phyloP scores from a whole-genome alignment of 1,140 invertebrate genomes.

The Anastrepha obliqua region DNA sequence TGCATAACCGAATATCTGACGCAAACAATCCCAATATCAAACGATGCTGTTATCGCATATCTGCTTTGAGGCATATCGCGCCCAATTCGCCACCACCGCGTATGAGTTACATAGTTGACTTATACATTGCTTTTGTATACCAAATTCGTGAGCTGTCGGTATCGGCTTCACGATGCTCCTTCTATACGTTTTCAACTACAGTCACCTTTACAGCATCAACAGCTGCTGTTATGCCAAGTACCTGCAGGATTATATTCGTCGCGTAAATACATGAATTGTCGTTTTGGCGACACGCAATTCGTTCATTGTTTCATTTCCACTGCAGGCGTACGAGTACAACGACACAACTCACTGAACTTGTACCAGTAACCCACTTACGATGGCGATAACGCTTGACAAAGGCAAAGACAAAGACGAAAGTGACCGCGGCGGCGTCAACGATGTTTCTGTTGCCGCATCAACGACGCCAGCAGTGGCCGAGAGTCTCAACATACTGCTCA shows the following conservation, averaged over 20 bases:
- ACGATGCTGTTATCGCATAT: neutral
- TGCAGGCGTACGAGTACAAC: neutral
- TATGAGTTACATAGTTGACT: neutral
- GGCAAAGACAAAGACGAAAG: constrained; percentile 53
- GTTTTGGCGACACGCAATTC: constrained; percentile 39
- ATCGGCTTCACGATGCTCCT: neutral
- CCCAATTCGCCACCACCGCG: neutral
- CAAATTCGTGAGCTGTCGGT: neutral
- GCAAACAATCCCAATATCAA: neutral
- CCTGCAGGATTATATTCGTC: neutral
- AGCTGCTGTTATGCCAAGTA: neutral
- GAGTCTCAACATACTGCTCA: neutral
- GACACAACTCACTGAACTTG: constrained; percentile 67
- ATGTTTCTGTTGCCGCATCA: constrained; percentile 10
- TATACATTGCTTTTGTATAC: neutral
- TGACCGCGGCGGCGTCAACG: constrained; percentile 56
- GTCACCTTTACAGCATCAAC: neutral
- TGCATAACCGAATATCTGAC: too few relatives aligned
- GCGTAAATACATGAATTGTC: neutral
- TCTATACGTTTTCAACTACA: neutral
- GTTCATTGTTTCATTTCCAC: constrained; percentile 48
- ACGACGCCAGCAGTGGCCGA: neutral
- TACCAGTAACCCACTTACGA: constrained; percentile 73
- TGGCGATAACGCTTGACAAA: constrained; percentile 12
- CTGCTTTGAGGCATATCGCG: neutral